Evolutionary conservation across 2,888 invertebrate genomes (phyloP).

Genomic region (Hirtodrosophila cameraria): DNA sequence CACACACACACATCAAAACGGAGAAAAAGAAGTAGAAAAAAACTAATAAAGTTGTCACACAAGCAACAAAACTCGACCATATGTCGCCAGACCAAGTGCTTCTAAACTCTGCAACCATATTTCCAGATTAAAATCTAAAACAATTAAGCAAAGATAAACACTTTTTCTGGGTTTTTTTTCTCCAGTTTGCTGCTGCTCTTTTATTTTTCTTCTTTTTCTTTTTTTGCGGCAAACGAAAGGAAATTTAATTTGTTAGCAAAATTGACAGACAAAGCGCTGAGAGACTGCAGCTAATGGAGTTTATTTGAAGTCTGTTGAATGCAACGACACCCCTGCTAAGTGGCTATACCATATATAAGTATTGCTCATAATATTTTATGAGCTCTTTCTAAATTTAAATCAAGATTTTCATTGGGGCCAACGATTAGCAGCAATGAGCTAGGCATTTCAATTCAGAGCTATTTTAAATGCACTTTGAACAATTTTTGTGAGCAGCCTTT

Average conservation of each 20-base stretch:
- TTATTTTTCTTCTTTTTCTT: neutral
- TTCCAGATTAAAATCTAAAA: slow-evolving; percentile 77
- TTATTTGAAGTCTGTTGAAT: slow-evolving; percentile 12
- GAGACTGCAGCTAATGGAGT: slow-evolving; percentile 22
- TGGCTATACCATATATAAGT: slow-evolving; percentile 18
- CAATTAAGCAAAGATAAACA: slow-evolving; percentile 75
- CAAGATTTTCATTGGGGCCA: slow-evolving; percentile 31
- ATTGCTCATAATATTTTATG: slow-evolving; percentile 63
- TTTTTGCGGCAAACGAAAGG: slow-evolving; percentile 4
- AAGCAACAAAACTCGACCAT: slow-evolving; percentile 51
- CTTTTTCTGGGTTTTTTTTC: slow-evolving; percentile 26
- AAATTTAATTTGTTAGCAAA: slow-evolving; percentile 36
- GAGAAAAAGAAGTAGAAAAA: slow-evolving; percentile 20
- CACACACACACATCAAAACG: slow-evolving; percentile 4
- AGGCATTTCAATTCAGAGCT: slow-evolving; percentile 60
- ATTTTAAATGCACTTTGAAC: slow-evolving; percentile 41
- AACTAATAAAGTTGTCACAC: slow-evolving; percentile 77
- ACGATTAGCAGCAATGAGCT: slow-evolving; percentile 75
- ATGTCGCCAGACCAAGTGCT: slow-evolving; percentile 50
- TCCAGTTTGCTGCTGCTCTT: no score
- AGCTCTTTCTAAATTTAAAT: slow-evolving; percentile 70
- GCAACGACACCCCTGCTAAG: slow-evolving; percentile 41
- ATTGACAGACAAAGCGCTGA: slow-evolving; percentile 13
- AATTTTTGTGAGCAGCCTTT: slow-evolving; percentile 38
- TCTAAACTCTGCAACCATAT: slow-evolving; percentile 37